Evolutionary conservation across 2,113 vertebrate genomes (phyloP).

Genomic region (Muntiacus reevesi): DNA sequence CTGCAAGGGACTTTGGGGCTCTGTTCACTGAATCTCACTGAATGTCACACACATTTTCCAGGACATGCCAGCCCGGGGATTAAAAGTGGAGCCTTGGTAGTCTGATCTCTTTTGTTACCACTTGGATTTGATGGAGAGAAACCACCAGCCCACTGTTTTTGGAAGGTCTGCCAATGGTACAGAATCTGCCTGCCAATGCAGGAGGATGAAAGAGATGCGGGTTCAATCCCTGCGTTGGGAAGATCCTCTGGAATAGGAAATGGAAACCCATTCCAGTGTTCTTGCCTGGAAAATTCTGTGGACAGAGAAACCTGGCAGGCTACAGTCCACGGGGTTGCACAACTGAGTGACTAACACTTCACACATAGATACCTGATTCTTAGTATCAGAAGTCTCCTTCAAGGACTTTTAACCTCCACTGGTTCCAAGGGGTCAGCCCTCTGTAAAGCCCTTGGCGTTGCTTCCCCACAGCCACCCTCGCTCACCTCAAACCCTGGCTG

Average conservation of each 20-base stretch:
- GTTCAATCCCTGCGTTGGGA: background rate
- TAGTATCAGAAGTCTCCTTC: background rate
- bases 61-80: background rate
- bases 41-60: background rate
- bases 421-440: background rate
- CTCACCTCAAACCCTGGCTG: background rate
- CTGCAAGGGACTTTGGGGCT: background rate
- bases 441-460: background rate
- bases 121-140: background rate
- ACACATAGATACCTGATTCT: background rate
- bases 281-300: background rate
- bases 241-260: background rate
- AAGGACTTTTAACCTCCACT: background rate
- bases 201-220: background rate
- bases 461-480: background rate
- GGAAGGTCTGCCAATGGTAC: background rate
- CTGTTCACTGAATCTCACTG: background rate
- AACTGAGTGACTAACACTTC: background rate
- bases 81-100: background rate
- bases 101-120: background rate
- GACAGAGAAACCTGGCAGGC: background rate
- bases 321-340: background rate
- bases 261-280: background rate
- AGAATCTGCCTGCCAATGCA: background rate
- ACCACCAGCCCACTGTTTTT: background rate